Base-by-base conservation (phyloP, 2,113 vertebrate genomes). In the Circaetus gallicus region DNA sequence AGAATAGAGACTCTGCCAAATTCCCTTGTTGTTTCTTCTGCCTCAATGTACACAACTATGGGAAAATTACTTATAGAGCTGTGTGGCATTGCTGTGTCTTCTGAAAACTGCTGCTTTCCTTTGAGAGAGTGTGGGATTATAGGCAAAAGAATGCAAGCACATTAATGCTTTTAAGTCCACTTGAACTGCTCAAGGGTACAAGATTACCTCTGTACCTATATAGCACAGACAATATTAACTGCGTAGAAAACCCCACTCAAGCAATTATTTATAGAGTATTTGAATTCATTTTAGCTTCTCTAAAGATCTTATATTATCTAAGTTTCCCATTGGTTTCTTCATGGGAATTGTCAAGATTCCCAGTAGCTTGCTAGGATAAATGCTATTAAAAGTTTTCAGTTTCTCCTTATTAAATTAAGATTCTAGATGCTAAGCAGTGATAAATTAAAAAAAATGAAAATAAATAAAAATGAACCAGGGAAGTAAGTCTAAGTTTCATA, bases 301-400 rank as follows among this genome's bases (percentile, higher is more conserved):
- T 80, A 66, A 96, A 90, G 53, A 88, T 95, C 82, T 96, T 94
- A 43, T 96, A 96, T 95, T 97, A 69, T 92, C 83, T 84, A 89
- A 79, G 74, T 95, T 97, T 95, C 83, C 50, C 67, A 53, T 76
- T 90, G 40, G 8, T 91, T 93, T 95, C 58, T 96, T 86, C 87
- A 85, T 97, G 82, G 92, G 76, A 97, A 94, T 95, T 96, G 85
- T 83, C 91, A 93, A 91, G 77, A 84, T 83, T 93, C 38, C 31
- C 63, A 63, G 65, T 90, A 71, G 74, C 52, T 87, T 72, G 6
- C 52, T 82, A 59, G 43, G 25, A 55, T 95, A 96, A 96, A 96
- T 28, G 50, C 50, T 52, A 52, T 96, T 91, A 72, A 92, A 95
- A 90, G 58, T 91, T 97, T 92, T 95, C 89, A 86, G 72, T 96